phyloP scores from a whole-genome alignment of 2,888 invertebrate genomes.

The Drosophila aldrichi region DNA sequence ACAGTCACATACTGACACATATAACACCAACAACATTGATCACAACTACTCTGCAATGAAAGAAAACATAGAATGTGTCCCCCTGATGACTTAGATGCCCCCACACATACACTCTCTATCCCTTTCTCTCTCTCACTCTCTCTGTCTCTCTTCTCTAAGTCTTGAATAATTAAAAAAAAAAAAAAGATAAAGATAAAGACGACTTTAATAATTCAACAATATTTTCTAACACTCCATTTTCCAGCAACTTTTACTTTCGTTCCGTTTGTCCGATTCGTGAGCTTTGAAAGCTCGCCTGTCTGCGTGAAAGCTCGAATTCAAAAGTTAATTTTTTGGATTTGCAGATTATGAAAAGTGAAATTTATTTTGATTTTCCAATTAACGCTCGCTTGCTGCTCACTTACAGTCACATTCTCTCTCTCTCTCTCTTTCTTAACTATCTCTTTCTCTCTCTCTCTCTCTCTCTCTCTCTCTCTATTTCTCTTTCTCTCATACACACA shows the following conservation, averaged over 20 bases:
- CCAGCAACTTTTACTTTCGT: constrained; percentile 7
- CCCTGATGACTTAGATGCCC: constrained; percentile 4
- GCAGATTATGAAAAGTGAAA: background rate
- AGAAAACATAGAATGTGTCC: constrained; percentile 24
- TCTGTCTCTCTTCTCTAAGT: background rate
- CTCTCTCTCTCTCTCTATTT: constrained; percentile 46
- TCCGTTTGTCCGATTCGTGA: constrained; percentile 28
- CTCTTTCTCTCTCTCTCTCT: constrained; percentile 62
- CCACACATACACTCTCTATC: background rate
- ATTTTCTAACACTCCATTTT: constrained; percentile 50
- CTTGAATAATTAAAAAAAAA: background rate
- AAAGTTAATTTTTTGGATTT: constrained; percentile 9
- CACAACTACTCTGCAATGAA: constrained; percentile 3
- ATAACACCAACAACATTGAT: constrained; percentile 5
- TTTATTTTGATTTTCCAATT: constrained; percentile 16
- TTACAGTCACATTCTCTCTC: constrained; percentile 45
- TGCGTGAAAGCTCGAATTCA: constrained; percentile 20
- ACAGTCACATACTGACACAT: constrained; percentile 20
- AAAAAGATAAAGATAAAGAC: constrained; percentile 13
- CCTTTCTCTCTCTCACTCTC: background rate
- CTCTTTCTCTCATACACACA: constrained; percentile 52
- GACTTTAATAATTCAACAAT: constrained; percentile 46
- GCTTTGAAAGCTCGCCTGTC: constrained; percentile 3
- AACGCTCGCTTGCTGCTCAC: constrained; percentile 45
- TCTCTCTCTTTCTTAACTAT: constrained; percentile 65